Evolutionary conservation across 2,113 vertebrate species (phyloP).

Genomic region (Leucopsar rothschildi): DNA sequence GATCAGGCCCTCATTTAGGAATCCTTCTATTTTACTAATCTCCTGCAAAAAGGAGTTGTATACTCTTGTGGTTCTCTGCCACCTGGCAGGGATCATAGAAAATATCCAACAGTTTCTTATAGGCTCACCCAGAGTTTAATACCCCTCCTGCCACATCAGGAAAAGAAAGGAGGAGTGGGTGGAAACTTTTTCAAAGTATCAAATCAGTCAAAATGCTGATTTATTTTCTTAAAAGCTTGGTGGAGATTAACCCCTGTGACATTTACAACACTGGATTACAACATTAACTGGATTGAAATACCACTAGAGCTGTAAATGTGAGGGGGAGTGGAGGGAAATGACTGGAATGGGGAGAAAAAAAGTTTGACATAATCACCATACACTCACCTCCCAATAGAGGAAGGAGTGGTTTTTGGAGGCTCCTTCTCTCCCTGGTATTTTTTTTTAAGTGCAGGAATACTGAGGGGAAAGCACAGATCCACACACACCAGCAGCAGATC

Average conservation of each 20-base stretch:
- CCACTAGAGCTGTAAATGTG: slow-evolving; percentile 46
- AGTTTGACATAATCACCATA: neutral
- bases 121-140: slow-evolving; percentile 52
- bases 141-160: slow-evolving; percentile 26
- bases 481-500: neutral
- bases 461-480: neutral
- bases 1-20: slow-evolving; percentile 23
- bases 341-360: slow-evolving; percentile 24
- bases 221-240: slow-evolving; percentile 66
- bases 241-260: slow-evolving; percentile 64
- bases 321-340: slow-evolving; percentile 44
- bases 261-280: slow-evolving; percentile 50
- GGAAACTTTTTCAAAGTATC: slow-evolving; percentile 62
- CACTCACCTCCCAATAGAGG: neutral
- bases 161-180: slow-evolving; percentile 61
- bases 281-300: slow-evolving; percentile 61
- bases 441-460: neutral
- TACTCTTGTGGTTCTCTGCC: slow-evolving; percentile 14
- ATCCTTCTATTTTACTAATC: slow-evolving; percentile 38
- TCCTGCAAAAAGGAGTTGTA: neutral
- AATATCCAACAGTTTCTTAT: slow-evolving; percentile 37
- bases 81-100: slow-evolving; percentile 52
- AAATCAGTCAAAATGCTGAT: slow-evolving; percentile 59
- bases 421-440: neutral
- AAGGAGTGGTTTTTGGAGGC: slow-evolving; percentile 3